A percentile compares a stretch with the other conserved stretches of the same genome.
phyloP scores from a whole-genome alignment of 2,888 invertebrate genomes.

The Keiferia lycopersicella region DNA sequence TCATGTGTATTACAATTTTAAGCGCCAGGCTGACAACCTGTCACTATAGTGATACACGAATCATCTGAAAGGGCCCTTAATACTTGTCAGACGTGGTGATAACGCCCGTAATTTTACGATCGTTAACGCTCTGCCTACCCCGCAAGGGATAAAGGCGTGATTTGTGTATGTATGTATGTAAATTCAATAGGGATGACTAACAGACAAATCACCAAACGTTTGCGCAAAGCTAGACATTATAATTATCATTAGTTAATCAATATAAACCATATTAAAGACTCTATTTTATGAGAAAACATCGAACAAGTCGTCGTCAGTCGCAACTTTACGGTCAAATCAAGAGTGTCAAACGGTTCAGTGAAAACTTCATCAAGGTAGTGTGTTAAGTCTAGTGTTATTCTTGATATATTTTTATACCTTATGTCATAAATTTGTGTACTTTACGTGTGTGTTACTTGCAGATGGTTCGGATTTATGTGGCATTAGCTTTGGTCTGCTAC shows the following conservation, averaged over 20 bases:
- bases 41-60: too few relatives aligned
- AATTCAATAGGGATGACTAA: not conserved
- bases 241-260: not conserved
- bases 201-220: not conserved
- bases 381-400: not conserved
- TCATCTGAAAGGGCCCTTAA: too few relatives aligned
- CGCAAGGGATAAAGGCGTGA: too few relatives aligned
- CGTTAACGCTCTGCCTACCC: too few relatives aligned
- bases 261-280: not conserved
- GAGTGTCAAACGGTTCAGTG: not conserved
- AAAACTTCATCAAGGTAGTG: not conserved
- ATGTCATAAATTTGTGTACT: not conserved
- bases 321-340: not conserved
- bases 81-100: too few relatives aligned
- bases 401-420: not conserved
- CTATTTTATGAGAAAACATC: conserved; percentile 9
- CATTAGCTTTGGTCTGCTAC: conserved; percentile 31
- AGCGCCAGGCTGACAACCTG: too few relatives aligned
- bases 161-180: too few relatives aligned
- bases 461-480: conserved; percentile 34
- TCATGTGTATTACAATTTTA: too few relatives aligned
- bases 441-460: conserved; percentile 25
- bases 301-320: not conserved
- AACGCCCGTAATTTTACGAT: too few relatives aligned
- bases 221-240: not conserved